Conservation (phyloP, 1,140 invertebrate species). For the Drosophila pandora region DNA sequence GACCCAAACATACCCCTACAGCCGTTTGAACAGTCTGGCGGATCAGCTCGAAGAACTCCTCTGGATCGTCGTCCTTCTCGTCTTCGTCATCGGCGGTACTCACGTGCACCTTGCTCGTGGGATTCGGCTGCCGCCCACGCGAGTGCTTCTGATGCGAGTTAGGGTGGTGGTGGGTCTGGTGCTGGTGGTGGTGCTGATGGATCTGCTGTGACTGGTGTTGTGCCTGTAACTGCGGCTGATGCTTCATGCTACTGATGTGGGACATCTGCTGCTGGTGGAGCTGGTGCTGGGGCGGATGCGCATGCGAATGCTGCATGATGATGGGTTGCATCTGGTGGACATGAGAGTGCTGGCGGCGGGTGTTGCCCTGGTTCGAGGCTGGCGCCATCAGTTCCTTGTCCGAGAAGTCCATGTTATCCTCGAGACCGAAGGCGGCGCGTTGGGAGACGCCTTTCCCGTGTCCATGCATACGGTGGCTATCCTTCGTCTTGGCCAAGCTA, state of each 20-base stretch:
- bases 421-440: constrained; percentile 25
- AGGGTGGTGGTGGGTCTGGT: constrained; percentile 15
- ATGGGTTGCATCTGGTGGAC: constrained; percentile 5
- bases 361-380: background rate
- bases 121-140: constrained; percentile 11
- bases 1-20: constrained; percentile 56
- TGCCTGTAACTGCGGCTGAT: constrained; percentile 17
- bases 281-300: constrained; percentile 56
- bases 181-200: constrained; percentile 9
- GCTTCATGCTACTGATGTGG: constrained; percentile 18
- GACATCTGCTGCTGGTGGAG: constrained; percentile 61
- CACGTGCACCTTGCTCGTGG: constrained; percentile 23
- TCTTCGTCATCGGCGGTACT: constrained; percentile 53
- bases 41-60: constrained; percentile 78
- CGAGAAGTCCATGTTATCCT: constrained; percentile 18
- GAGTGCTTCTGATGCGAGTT: constrained; percentile 41
- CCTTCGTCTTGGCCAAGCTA: constrained; percentile 23
- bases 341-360: constrained; percentile 18
- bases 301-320: background rate
- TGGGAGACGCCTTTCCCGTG: constrained; percentile 36
- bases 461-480: constrained; percentile 14
- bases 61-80: constrained; percentile 76
- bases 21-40: constrained; percentile 70
- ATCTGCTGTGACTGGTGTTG: constrained; percentile 30
- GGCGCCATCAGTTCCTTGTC: constrained; percentile 45